Evolutionary conservation across 2,888 invertebrate species (phyloP).

Genomic region (Ctenicera cuprea): DNA sequence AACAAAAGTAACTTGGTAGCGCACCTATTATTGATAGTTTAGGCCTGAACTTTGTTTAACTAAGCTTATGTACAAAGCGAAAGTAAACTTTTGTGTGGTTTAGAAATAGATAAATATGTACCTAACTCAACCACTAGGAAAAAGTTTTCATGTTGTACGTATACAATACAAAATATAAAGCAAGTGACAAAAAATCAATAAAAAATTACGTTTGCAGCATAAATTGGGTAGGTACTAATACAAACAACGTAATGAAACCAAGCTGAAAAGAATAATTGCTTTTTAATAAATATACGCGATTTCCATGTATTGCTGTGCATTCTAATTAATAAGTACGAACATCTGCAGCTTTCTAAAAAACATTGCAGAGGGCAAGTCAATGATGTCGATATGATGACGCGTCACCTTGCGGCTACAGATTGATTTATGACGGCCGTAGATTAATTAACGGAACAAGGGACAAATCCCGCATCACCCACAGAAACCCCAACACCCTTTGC

Average conservation of each 20-base stretch:
- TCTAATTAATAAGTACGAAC: constrained; percentile 51
- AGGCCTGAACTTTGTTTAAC: constrained; percentile 23
- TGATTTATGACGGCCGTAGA: constrained; percentile 71
- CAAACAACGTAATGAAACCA: not conserved
- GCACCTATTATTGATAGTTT: constrained; percentile 21
- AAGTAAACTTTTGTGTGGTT: constrained; percentile 21
- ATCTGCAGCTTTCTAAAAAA: constrained; percentile 55
- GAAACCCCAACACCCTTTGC: constrained; percentile 56
- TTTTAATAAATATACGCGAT: constrained; percentile 32
- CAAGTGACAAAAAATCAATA: not conserved
- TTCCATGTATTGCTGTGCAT: constrained; percentile 42
- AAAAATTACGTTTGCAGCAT: not conserved
- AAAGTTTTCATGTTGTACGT: constrained; percentile 2
- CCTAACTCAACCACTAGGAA: constrained; percentile 13
- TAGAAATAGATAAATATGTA: constrained; percentile 20
- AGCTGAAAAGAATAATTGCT: constrained; percentile 15
- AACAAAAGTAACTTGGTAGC: constrained; percentile 8
- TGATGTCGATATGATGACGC: constrained; percentile 73
- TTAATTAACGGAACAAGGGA: constrained; percentile 70
- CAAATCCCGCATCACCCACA: constrained; percentile 65
- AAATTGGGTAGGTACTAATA: not conserved
- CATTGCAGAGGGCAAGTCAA: constrained; percentile 68
- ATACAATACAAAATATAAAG: not conserved
- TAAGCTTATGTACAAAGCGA: constrained; percentile 15
- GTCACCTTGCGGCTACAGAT: constrained; percentile 72